phyloP scores from a whole-genome alignment of 2,113 vertebrate genomes.

The Nannobrachium achirus region DNA sequence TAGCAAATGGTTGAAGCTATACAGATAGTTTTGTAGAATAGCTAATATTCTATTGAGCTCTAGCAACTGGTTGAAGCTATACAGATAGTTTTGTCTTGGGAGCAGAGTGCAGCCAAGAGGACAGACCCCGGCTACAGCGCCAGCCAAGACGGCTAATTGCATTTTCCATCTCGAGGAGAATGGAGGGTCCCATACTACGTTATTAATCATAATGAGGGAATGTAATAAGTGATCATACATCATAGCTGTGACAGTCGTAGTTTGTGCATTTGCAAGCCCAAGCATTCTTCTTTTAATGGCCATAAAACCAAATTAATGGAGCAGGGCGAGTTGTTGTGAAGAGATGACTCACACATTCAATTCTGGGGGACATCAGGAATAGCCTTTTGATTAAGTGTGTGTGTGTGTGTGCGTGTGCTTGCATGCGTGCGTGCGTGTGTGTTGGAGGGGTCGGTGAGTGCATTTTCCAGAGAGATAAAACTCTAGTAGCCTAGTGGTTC shows the following conservation, averaged over 20 bases:
- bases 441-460: conserved; percentile 36
- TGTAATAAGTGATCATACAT: conserved; percentile 79
- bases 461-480: too few species aligned
- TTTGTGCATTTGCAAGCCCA: conserved; percentile 75
- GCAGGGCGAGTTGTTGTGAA: conserved; percentile 14
- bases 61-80: too few species aligned
- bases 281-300: conserved; percentile 78
- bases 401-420: neutral
- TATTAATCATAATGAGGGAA: conserved; percentile 84
- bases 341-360: conserved; percentile 51
- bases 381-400: neutral
- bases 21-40: too few species aligned
- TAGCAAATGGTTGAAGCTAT: too few species aligned
- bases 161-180: conserved; percentile 79
- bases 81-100: too few species aligned
- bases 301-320: conserved; percentile 73
- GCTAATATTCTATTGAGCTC: too few species aligned
- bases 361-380: conserved; percentile 47
- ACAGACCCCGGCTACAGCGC: conserved; percentile 56
- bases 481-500: too few species aligned
- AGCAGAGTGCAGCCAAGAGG: conserved; percentile 53
- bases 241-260: conserved; percentile 72
- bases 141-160: conserved; percentile 76
- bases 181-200: conserved; percentile 75
- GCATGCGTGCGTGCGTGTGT: conserved; percentile 6